A percentile compares a stretch with the other conserved stretches of the same genome.
phyloP scores from a whole-genome alignment of 2,888 invertebrate genomes.

The Acrobasis repandana region DNA sequence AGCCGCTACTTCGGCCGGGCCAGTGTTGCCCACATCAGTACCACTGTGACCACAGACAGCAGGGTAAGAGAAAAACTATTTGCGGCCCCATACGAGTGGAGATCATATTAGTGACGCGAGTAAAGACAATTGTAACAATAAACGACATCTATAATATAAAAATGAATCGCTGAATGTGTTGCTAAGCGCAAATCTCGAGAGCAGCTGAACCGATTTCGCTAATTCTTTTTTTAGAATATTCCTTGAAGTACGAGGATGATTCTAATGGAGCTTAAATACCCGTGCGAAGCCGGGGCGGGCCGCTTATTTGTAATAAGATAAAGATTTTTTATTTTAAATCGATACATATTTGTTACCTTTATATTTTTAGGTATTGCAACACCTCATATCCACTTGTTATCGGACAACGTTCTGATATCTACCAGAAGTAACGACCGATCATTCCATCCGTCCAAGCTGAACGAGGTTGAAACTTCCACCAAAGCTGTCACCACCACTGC shows the following conservation, averaged over 20 bases:
- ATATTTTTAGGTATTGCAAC: slow-evolving; percentile 40
- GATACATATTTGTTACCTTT: neutral
- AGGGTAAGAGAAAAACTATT: slow-evolving; percentile 30
- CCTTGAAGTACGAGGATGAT: too few relatives aligned
- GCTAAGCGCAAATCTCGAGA: too few relatives aligned
- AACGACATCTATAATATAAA: too few relatives aligned
- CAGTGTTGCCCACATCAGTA: slow-evolving; percentile 94
- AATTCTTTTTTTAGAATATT: too few relatives aligned
- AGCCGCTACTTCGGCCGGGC: slow-evolving; percentile 88
- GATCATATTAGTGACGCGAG: too few relatives aligned
- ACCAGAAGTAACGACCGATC: slow-evolving; percentile 55
- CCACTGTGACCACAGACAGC: slow-evolving; percentile 83
- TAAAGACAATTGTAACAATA: too few relatives aligned
- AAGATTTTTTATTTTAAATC: neutral
- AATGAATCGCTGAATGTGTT: too few relatives aligned
- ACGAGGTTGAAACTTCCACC: slow-evolving; percentile 52
- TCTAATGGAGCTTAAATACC: too few relatives aligned
- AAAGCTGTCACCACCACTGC: slow-evolving; percentile 43
- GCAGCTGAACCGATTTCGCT: too few relatives aligned
- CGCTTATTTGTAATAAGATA: too few relatives aligned
- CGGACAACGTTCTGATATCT: slow-evolving; percentile 46
- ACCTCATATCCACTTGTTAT: slow-evolving; percentile 32
- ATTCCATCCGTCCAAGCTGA: slow-evolving; percentile 49
- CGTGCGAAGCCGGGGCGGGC: too few relatives aligned
- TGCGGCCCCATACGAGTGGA: too few relatives aligned